A percentile compares a stretch with the other conserved stretches of the same genome.
Evolutionary conservation across 1,140 invertebrate genomes (phyloP).

Genomic region (Drosophila littoralis): DNA sequence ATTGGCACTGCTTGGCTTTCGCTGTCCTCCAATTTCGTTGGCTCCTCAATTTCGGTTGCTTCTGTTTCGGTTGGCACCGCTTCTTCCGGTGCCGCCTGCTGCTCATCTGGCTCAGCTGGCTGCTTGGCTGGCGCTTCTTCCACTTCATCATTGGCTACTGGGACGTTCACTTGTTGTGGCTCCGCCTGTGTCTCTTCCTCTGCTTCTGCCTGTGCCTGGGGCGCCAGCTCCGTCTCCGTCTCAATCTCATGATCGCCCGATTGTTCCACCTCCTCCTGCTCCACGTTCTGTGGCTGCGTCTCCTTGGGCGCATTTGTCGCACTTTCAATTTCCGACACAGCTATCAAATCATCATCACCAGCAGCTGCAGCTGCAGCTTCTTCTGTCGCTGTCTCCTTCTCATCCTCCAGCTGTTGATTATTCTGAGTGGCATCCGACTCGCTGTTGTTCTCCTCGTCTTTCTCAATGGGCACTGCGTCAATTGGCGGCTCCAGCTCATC

Average conservation of each 20-base stretch:
- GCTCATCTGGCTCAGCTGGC: conserved; percentile 3
- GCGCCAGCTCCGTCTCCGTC: conserved; percentile 5
- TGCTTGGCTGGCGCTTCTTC: conserved; percentile 23
- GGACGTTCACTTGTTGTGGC: conserved; percentile 14
- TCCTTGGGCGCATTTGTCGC: conserved; percentile 53
- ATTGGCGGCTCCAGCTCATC: conserved; percentile 31
- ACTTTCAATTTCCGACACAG: conserved; percentile 71
- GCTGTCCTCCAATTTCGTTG: conserved; percentile 21
- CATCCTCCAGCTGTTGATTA: conserved; percentile 34
- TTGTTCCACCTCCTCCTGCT: conserved; percentile 43
- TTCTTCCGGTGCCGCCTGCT: conserved; percentile 5
- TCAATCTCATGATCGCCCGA: conserved; percentile 68
- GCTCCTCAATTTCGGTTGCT: conserved; percentile 26
- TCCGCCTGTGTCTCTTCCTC: not conserved
- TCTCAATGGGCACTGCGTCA: conserved; percentile 41
- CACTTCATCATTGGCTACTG: conserved; percentile 27
- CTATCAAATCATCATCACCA: conserved; percentile 69
- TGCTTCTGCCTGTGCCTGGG: conserved; percentile 2
- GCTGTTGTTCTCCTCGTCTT: conserved; percentile 27
- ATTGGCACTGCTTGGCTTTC: conserved; percentile 10
- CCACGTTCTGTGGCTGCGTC: conserved; percentile 4
- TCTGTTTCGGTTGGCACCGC: conserved; percentile 1
- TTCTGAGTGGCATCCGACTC: conserved; percentile 48
- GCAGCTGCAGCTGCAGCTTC: conserved; percentile 17
- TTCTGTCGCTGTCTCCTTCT: conserved; percentile 16